Evolutionary conservation across 1,140 invertebrate species (phyloP).

Genomic region (Chironomus striatipennis): DNA sequence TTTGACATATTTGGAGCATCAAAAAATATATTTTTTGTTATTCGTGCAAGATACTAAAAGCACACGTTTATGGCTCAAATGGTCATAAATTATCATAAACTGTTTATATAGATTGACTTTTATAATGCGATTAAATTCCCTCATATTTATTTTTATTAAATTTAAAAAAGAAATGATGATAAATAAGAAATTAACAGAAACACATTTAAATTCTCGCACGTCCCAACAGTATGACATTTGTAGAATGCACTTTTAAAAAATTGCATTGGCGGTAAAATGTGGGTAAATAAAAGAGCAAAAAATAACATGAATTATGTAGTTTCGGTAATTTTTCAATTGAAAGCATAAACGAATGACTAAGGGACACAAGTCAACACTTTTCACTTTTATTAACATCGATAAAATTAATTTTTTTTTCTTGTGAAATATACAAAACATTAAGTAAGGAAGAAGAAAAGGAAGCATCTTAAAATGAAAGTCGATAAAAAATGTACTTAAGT

Average conservation of each 20-base stretch:
- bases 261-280: not conserved
- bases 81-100: not conserved
- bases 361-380: too few species aligned
- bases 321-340: not conserved
- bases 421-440: too few species aligned
- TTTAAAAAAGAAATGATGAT: not conserved
- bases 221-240: too few species aligned
- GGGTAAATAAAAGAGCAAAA: not conserved
- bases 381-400: too few species aligned
- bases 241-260: not conserved
- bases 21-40: not conserved
- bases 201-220: not conserved
- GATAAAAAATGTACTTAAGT: too few species aligned
- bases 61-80: not conserved
- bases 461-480: too few species aligned
- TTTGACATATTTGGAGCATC: not conserved
- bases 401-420: too few species aligned
- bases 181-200: constrained; percentile 9
- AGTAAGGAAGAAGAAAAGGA: too few species aligned
- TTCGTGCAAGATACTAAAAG: not conserved
- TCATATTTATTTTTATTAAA: too few species aligned
- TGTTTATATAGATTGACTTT: not conserved
- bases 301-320: not conserved
- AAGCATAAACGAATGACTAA: not conserved
- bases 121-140: constrained; percentile 1